Conservation (phyloP, 2,888 invertebrate genomes). For the Rapana venosa region DNA sequence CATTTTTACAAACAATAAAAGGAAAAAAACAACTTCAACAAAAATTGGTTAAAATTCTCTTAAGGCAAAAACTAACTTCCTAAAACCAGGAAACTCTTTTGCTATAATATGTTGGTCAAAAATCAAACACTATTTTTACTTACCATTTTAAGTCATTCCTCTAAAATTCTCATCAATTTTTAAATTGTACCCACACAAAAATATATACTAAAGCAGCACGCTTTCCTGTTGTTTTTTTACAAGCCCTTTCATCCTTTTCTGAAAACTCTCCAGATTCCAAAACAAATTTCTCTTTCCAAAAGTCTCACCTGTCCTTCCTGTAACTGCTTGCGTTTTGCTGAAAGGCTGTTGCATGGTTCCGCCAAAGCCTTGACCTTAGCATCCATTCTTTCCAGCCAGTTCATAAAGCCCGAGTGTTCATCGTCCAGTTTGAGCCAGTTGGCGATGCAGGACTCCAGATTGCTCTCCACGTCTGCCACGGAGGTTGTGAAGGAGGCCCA, state of each 20-base stretch:
- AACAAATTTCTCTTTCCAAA: not conserved
- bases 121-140: too few relatives aligned
- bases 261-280: not conserved
- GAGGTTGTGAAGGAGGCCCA: conserved; percentile 76
- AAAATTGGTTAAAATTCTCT: too few relatives aligned
- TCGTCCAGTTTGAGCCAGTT: conserved; percentile 94
- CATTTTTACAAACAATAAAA: too few relatives aligned
- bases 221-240: not conserved
- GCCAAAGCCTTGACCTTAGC: conserved; percentile 59
- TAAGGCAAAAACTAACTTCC: too few relatives aligned
- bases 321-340: conserved; percentile 64
- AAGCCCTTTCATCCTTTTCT: not conserved
- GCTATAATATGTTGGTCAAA: too few relatives aligned
- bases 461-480: conserved; percentile 84
- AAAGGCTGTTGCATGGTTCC: conserved; percentile 64
- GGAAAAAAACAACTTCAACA: too few relatives aligned
- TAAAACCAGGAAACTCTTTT: too few relatives aligned
- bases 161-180: too few relatives aligned
- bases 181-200: too few relatives aligned
- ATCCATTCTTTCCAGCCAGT: conserved; percentile 84
- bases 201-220: not conserved
- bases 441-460: conserved; percentile 92
- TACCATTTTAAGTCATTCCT: too few relatives aligned
- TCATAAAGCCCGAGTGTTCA: conserved; percentile 89
- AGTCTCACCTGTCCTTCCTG: conserved; percentile 65